phyloP scores from a whole-genome alignment of 2,113 vertebrate species.

The Triplophysa dalaica region DNA sequence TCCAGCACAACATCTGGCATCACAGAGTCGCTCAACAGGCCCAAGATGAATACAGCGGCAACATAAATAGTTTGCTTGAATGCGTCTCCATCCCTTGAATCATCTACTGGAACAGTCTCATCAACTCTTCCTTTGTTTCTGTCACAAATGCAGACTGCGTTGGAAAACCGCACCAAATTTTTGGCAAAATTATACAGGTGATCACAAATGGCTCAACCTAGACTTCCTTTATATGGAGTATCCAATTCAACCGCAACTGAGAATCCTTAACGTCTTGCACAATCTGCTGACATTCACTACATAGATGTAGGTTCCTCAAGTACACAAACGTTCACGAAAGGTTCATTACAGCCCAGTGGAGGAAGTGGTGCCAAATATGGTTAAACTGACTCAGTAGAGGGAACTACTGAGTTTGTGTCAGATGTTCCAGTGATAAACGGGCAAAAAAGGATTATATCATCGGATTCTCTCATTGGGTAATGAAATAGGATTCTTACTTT shows the following conservation, averaged over 20 bases:
- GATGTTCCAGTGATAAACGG: conserved; percentile 25
- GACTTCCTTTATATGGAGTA: neutral
- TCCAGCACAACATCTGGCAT: neutral
- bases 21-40: neutral
- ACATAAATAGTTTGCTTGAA: neutral
- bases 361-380: neutral
- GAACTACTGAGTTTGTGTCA: neutral
- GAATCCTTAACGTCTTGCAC: neutral
- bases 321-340: conserved; percentile 8
- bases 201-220: neutral
- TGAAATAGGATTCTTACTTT: conserved; percentile 15
- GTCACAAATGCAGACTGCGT: conserved; percentile 37
- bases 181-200: neutral
- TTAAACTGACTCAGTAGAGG: neutral
- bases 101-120: neutral
- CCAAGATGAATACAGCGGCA: no score
- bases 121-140: neutral
- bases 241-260: neutral
- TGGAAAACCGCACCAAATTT: conserved; percentile 21
- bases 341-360: neutral
- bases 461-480: conserved; percentile 61
- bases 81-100: neutral
- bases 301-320: conserved; percentile 20
- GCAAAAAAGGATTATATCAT: conserved; percentile 29
- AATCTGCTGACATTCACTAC: neutral